Evolutionary conservation across 2,888 invertebrate species (phyloP).

Genomic region (Linnaemya vulpina): DNA sequence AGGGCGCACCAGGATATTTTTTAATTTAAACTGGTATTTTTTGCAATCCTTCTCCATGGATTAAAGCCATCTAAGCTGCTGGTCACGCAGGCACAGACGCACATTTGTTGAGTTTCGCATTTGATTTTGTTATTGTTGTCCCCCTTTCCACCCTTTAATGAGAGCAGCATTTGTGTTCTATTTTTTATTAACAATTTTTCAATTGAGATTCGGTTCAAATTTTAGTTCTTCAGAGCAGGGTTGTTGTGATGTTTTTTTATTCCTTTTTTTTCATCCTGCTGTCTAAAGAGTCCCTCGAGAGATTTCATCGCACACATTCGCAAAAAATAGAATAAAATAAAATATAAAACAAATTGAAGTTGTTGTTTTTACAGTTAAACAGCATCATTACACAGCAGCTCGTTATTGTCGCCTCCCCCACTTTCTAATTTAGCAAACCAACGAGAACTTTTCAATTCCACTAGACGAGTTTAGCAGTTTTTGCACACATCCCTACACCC

Average conservation of each 20-base stretch:
- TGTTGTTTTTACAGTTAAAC: conserved; percentile 72
- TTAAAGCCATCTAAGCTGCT: not conserved
- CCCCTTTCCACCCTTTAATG: not conserved
- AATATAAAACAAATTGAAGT: conserved; percentile 79
- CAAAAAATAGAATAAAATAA: conserved; percentile 75
- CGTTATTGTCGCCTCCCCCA: conserved; percentile 49
- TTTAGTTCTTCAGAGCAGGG: conserved; percentile 42
- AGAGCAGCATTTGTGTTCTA: conserved; percentile 64
- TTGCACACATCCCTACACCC: conserved; percentile 40
- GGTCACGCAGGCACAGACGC: not conserved
- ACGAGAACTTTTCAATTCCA: conserved; percentile 7
- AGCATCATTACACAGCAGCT: conserved; percentile 57
- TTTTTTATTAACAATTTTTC: conserved; percentile 79
- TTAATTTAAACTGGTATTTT: too few species aligned
- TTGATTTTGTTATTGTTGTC: too few species aligned
- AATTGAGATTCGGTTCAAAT: conserved; percentile 82
- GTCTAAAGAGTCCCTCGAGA: conserved; percentile 82
- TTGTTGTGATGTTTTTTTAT: conserved; percentile 73
- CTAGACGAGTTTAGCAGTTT: conserved; percentile 14
- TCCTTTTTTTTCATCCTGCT: conserved; percentile 76
- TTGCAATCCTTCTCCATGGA: too few species aligned
- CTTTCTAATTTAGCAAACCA: not conserved
- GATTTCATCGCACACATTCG: conserved; percentile 80
- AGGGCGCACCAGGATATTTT: too few species aligned
- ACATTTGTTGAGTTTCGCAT: not conserved